Conservation (phyloP, 2,888 invertebrate genomes). For the Ochropleura leucogaster region DNA sequence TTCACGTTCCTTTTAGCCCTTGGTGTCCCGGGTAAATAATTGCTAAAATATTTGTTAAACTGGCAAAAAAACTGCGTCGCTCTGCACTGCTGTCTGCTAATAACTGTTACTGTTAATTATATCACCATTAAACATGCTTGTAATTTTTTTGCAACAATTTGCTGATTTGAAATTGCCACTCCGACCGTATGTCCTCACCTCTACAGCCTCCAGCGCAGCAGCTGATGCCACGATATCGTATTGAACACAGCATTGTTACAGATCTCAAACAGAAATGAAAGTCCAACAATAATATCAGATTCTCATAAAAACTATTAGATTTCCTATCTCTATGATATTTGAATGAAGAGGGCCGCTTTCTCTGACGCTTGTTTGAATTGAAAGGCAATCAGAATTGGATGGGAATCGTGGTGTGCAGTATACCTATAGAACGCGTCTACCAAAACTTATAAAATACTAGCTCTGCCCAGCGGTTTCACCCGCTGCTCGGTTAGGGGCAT, state of each 20-base stretch:
- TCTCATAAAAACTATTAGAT: conserved; percentile 57
- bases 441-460: no score
- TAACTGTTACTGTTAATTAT: no score
- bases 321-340: conserved; percentile 56
- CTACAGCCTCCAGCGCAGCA: conserved; percentile 45
- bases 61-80: no score
- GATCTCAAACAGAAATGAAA: conserved; percentile 64
- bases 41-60: no score
- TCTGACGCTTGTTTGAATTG: conserved; percentile 38
- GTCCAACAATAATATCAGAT: conserved; percentile 61
- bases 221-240: conserved; percentile 65
- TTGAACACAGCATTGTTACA: conserved; percentile 61
- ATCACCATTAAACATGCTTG: no score
- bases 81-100: no score
- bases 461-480: no score
- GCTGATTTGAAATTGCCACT: no score
- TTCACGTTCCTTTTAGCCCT: no score
- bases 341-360: conserved; percentile 58
- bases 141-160: no score
- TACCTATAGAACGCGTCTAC: not conserved
- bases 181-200: not conserved
- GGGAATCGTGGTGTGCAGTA: conserved; percentile 7
- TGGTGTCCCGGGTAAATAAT: no score
- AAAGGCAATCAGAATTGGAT: conserved; percentile 19
- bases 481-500: no score